Base-by-base conservation (phyloP, 2,113 vertebrate species). In the Leiothrix lutea region DNA sequence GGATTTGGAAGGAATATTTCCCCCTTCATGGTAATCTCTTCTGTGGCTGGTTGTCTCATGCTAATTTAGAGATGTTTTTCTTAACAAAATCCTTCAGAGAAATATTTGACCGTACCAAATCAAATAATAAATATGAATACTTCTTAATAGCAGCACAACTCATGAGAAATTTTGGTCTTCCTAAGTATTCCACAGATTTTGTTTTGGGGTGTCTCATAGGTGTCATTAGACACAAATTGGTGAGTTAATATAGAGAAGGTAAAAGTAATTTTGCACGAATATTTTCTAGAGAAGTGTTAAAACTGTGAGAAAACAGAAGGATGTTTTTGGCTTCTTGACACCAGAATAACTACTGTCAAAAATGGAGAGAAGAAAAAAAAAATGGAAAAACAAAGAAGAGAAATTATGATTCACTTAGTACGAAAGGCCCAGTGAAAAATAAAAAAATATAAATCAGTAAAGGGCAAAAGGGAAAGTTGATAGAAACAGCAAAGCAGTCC, bases 1-100 rank as follows among this genome's bases (percentile, higher is more conserved):
- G 6, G 4, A 38, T 56, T 69, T 80, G 7, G 20, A 72, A 69
- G 4, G 22, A 80, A 25, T 42, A 28, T 80, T 86, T 62, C 6
- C 1, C 1, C 14, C 29, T 36, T 4, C 0, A 1, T 35, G 9
- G 8, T 60, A 47, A 42, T 60, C 13, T 72, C 2, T 47, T 51
- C 19, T 44, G 31, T 20, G 10, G 4, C 23, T 64, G 23, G 1
- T 13, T 36, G 11, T 35, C 23, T 62, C 15, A 20, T 10, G 17
- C 5, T 67, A 8, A 50, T 26, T 11, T 7, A 69, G 36, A 72
- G 69, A 38, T 19, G 2, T 1, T 83, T 80, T 51, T 31, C 22
- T 28, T 38, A 50, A 40, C 2, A 45, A 77, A 69, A 29, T 72
- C 18, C 2, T 54, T 57, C 9, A 62, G 35, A 67, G 33, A 60